Conservation (phyloP, 2,797 vertebrate genomes). For the Anguilla obscura region DNA sequence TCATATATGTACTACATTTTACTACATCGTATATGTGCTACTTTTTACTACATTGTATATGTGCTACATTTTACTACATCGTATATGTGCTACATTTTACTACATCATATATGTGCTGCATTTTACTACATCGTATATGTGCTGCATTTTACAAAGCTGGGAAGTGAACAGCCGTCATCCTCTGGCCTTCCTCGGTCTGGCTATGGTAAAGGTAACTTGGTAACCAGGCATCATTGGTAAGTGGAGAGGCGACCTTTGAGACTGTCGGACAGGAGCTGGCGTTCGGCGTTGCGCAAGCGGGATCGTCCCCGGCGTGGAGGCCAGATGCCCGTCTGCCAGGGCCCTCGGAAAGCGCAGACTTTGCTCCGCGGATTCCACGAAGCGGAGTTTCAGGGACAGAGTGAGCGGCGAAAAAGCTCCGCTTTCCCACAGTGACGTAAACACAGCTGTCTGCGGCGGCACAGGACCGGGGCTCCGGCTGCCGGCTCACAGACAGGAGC, state of each 20-base stretch:
- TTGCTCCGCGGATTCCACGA: constrained; percentile 26
- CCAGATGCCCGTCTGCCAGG: constrained; percentile 2
- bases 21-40: too few species aligned
- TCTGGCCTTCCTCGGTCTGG: neutral
- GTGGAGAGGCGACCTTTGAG: constrained; percentile 28
- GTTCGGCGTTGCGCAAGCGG: constrained; percentile 13
- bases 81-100: too few species aligned
- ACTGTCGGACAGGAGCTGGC: neutral
- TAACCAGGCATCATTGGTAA: neutral
- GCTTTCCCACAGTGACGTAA: constrained; percentile 27
- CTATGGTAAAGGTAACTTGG: neutral
- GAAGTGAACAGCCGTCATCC: neutral
- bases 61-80: too few species aligned
- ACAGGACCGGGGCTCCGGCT: neutral
- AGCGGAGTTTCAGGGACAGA: constrained; percentile 21
- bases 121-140: neutral
- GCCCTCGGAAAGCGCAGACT: constrained; percentile 17
- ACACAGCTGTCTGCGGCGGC: constrained; percentile 2
- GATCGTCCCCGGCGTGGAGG: neutral
- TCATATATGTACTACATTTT: too few species aligned
- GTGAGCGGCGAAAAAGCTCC: neutral
- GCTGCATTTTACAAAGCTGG: neutral
- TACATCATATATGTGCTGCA: neutral
- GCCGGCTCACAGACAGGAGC: neutral
- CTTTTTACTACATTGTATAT: too few species aligned